Conservation (phyloP, 1,140 invertebrate genomes). For the Halotydeus destructor region DNA sequence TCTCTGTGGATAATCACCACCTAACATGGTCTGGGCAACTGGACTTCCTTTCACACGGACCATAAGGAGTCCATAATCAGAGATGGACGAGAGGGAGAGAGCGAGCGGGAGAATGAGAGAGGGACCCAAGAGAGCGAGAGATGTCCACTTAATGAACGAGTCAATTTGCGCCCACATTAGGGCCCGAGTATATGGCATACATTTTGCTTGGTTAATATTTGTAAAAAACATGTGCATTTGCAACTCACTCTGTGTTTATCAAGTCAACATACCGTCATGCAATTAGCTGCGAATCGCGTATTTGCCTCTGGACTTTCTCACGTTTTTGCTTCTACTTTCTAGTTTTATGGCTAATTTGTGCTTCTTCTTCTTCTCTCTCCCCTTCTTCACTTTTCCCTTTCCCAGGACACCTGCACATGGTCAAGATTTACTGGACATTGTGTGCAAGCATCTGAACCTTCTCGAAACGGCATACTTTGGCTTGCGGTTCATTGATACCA, state of each 20-base stretch:
- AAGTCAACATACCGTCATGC: not conserved
- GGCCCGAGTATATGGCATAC: too few species aligned
- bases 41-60: too few species aligned
- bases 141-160: too few species aligned
- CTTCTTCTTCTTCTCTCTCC: constrained; percentile 20
- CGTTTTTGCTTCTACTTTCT: constrained; percentile 1
- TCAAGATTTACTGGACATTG: constrained; percentile 61
- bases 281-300: not conserved
- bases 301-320: not conserved
- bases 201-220: too few species aligned
- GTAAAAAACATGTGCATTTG: not conserved
- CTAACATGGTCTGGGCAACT: too few species aligned
- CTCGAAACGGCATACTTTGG: constrained; percentile 83
- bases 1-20: too few species aligned
- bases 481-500: constrained; percentile 59
- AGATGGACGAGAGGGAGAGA: too few species aligned
- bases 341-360: not conserved
- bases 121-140: too few species aligned
- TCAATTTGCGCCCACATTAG: too few species aligned
- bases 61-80: too few species aligned
- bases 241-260: not conserved
- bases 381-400: not conserved
- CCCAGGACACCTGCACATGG: constrained; percentile 56
- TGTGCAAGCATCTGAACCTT: constrained; percentile 69
- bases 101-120: too few species aligned